These are phyloP conservation scores for Theonella swinhoei DNA, from an alignment of 37 sponge, comb jelly and placozoan species.

Conservation along the genomic window DNA sequence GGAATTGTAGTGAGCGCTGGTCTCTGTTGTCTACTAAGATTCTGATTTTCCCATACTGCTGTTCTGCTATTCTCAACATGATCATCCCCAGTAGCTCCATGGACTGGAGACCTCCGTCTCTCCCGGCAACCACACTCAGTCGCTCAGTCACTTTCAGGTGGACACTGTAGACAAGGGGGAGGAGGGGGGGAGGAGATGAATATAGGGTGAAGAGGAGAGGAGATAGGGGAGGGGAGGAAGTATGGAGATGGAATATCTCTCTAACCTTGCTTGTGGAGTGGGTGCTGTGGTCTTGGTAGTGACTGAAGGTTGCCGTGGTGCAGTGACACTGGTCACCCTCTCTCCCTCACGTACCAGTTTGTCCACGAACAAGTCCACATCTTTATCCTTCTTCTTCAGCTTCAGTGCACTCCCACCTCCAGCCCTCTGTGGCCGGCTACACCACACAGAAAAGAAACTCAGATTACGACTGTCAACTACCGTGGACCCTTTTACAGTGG, in stretches of 20 bases:
- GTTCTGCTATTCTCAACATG: constrained; percentile 70
- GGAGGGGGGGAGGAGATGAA: not conserved
- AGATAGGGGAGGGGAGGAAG: not conserved
- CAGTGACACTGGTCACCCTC: constrained; percentile 43
- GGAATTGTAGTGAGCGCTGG: constrained; percentile 74
- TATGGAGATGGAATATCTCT: not conserved
- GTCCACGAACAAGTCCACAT: constrained; percentile 91
- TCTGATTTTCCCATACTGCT: constrained; percentile 23
- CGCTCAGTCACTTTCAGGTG: constrained; percentile 89
- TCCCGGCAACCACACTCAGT: constrained; percentile 71
- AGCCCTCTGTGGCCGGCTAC: not conserved
- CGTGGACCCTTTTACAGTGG: no score
- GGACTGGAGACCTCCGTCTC: constrained; percentile 91
- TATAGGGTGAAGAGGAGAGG: constrained; percentile 5
- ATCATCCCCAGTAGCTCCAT: constrained; percentile 94
- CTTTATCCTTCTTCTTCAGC: constrained; percentile 80
- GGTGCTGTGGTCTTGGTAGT: constrained; percentile 13
- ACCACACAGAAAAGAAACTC: no score
- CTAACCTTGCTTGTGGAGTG: not conserved
- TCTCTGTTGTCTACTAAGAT: constrained; percentile 58
- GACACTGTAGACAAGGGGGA: constrained; percentile 31
- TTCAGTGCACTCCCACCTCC: constrained; percentile 78
- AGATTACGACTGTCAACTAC: no score
- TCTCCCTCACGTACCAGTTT: constrained; percentile 79
- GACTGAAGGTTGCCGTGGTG: constrained; percentile 33